Evolutionary conservation across 2,113 vertebrate species (phyloP).

Genomic region (Polypterus senegalus): DNA sequence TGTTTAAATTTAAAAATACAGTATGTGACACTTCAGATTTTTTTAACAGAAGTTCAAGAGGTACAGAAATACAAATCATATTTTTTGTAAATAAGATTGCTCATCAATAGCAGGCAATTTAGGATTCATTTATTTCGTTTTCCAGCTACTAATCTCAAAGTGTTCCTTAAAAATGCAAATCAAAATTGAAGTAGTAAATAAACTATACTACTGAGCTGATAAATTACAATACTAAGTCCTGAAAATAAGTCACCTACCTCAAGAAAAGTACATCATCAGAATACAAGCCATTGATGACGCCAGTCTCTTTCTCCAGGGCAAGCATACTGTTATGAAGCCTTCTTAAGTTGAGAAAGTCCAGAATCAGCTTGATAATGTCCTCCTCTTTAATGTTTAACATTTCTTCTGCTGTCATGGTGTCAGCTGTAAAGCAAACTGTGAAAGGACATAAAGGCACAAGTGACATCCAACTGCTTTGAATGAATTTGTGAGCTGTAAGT

Average conservation of each 20-base stretch:
- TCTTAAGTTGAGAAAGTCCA: slow-evolving; percentile 89
- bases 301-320: slow-evolving; percentile 91
- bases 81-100: too few relatives aligned
- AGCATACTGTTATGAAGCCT: slow-evolving; percentile 97
- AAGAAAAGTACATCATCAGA: slow-evolving; percentile 98
- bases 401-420: slow-evolving; percentile 91
- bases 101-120: too few relatives aligned
- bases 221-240: too few relatives aligned
- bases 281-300: slow-evolving; percentile 92
- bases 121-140: too few relatives aligned
- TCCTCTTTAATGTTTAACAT: slow-evolving; percentile 89
- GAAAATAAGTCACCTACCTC: slow-evolving; percentile 48
- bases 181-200: not conserved
- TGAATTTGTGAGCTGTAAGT: too few relatives aligned
- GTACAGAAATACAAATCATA: too few relatives aligned
- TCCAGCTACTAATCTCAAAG: too few relatives aligned
- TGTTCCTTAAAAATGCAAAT: too few relatives aligned
- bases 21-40: too few relatives aligned
- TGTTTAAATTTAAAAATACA: too few relatives aligned
- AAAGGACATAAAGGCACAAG: not conserved
- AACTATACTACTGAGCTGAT: not conserved
- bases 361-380: slow-evolving; percentile 90
- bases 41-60: too few relatives aligned
- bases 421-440: slow-evolving; percentile 34
- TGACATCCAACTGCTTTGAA: too few relatives aligned